These are phyloP conservation scores for Drosophila pallidifrons DNA, from an alignment of 1,140 invertebrate genomes.

Conservation along the genomic window DNA sequence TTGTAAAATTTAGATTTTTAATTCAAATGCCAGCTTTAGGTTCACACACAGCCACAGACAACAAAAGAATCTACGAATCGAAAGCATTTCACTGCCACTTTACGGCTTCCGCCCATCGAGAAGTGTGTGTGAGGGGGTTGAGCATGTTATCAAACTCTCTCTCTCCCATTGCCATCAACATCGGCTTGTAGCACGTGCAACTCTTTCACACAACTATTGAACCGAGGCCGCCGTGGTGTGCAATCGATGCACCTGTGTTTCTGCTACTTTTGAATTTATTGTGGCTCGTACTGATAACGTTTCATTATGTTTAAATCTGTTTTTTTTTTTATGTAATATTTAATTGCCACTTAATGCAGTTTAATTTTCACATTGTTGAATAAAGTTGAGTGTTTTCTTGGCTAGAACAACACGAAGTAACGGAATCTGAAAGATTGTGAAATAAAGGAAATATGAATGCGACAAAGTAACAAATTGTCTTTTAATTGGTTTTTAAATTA, in stretches of 20 bases:
- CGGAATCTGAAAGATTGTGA: conserved; percentile 47
- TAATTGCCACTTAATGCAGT: conserved; percentile 67
- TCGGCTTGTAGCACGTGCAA: conserved; percentile 43
- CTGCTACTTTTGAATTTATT: conserved; percentile 57
- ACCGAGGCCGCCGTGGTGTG: neutral
- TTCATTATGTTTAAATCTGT: conserved; percentile 54
- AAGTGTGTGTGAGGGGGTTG: neutral
- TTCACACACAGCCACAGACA: conserved; percentile 19
- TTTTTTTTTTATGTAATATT: conserved; percentile 29
- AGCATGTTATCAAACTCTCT: conserved; percentile 58
- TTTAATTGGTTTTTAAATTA: conserved; percentile 8
- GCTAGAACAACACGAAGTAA: conserved; percentile 35
- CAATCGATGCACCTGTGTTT: conserved; percentile 27
- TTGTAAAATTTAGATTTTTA: conserved; percentile 68
- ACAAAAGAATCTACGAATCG: conserved; percentile 11
- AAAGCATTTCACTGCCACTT: conserved; percentile 8
- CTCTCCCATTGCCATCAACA: conserved; percentile 55
- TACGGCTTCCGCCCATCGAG: neutral
- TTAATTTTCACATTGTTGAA: conserved; percentile 47
- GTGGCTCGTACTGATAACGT: conserved; percentile 72
- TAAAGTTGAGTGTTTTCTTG: conserved; percentile 41
- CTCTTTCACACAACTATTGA: conserved; percentile 22
- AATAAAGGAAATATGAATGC: conserved; percentile 75
- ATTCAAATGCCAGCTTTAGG: conserved; percentile 55
- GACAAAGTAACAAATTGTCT: conserved; percentile 34